Conservation (phyloP, 2,888 invertebrate species). For the Hololepta plana region DNA sequence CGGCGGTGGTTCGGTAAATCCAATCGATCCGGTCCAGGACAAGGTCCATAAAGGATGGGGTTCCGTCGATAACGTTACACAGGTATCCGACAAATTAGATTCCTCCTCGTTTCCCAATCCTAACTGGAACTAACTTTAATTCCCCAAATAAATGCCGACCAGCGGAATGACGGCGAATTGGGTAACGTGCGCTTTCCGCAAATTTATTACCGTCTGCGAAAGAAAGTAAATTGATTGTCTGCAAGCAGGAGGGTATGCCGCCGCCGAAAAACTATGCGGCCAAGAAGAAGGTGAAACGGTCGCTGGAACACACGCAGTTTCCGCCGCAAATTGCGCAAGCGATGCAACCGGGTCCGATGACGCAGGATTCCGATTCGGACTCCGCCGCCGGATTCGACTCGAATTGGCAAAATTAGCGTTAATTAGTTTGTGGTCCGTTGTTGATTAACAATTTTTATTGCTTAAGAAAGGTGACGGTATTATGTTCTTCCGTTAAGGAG, state of each 20-base stretch:
- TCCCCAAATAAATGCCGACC: too few species aligned
- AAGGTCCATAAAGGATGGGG: constrained; percentile 78
- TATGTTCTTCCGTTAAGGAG: too few species aligned
- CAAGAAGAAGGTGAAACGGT: constrained; percentile 46
- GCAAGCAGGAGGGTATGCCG: constrained; percentile 42
- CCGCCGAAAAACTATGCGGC: constrained; percentile 35
- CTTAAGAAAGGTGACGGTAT: too few species aligned
- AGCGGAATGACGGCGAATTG: too few species aligned
- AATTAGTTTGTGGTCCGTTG: too few species aligned
- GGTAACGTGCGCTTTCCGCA: too few species aligned
- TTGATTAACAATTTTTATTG: constrained; percentile 3
- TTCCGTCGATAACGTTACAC: constrained; percentile 72
- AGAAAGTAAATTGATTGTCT: too few species aligned
- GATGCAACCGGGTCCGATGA: constrained; percentile 12
- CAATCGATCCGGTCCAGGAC: constrained; percentile 31
- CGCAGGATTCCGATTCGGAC: constrained; percentile 70
- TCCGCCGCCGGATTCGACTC: constrained; percentile 74
- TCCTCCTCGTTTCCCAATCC: neutral
- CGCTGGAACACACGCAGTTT: constrained; percentile 32
- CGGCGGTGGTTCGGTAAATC: constrained; percentile 16
- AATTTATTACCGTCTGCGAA: too few species aligned
- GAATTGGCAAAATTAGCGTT: constrained; percentile 43
- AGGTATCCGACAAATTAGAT: constrained; percentile 27
- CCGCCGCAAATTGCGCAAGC: constrained; percentile 11
- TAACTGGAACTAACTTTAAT: constrained; percentile 1